Base-by-base conservation (phyloP, 2,888 invertebrate species). In the Tortricodes alternella region DNA sequence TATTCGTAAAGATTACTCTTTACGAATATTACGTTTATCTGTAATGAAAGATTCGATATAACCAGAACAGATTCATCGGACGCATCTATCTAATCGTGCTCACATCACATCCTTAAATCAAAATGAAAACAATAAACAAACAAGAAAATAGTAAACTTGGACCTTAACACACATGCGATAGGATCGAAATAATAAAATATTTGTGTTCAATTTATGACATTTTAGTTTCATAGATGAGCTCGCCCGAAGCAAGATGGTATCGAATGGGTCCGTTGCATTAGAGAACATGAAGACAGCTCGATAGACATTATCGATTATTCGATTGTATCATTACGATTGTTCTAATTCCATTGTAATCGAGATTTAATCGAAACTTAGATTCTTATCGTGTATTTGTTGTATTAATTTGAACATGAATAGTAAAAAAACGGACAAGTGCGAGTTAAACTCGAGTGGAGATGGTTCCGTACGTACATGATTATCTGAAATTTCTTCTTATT, bases 61-160 rank as follows among this genome's bases (percentile, higher is more conserved):
- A 44, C 44, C 58, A 43, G 51, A 43, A 51, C 51, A 11, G 9
- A 38, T n/a, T 44, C 46, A 53, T 53, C 49, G 5, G 15, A 58
- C n/a, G 37, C 32, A 55, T 23, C n/a, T n/a, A n/a, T n/a, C n/a
- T n/a, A n/a, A n/a, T n/a, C n/a, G n/a, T n/a, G n/a, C n/a, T n/a
- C n/a, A n/a, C n/a, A n/a, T n/a, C n/a, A n/a, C n/a, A n/a, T n/a
- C n/a, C n/a, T n/a, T n/a, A n/a, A n/a, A n/a, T n/a, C n/a, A n/a
- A n/a, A n/a, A n/a, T n/a, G n/a, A n/a, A n/a, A n/a, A n/a, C n/a
- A n/a, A n/a, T n/a, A n/a, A n/a, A n/a, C n/a, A n/a, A n/a, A n/a
- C n/a, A n/a, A n/a, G n/a, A n/a, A n/a, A n/a, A n/a, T n/a, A 7
- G 2, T 32, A 6, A 24, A 8, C 32, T 46, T 23, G 15, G 16